Evolutionary conservation across 1,140 invertebrate species (phyloP).

Genomic region (Mamestra configurata): DNA sequence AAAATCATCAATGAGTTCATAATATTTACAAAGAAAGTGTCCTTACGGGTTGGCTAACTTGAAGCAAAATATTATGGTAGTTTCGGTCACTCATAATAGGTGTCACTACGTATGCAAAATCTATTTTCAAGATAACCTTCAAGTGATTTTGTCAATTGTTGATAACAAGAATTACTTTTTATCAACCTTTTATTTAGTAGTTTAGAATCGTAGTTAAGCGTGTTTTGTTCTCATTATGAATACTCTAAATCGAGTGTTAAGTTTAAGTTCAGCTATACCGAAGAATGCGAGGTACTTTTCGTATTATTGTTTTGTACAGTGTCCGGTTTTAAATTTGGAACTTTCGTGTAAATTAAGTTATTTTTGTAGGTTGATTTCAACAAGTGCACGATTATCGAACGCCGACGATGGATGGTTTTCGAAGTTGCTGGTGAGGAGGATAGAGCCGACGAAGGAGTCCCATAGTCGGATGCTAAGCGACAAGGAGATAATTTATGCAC

Average conservation of each 20-base stretch:
- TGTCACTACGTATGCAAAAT: constrained; percentile 71
- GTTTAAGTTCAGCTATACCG: constrained; percentile 71
- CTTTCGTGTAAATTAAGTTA: constrained; percentile 58
- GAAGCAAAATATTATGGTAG: constrained; percentile 28
- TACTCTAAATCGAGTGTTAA: constrained; percentile 75
- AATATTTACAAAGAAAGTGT: constrained; percentile 31
- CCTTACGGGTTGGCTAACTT: neutral
- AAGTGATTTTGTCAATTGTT: constrained; percentile 83
- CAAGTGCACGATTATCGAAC: constrained; percentile 80
- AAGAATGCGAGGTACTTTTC: constrained; percentile 80
- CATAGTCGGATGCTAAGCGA: constrained; percentile 98
- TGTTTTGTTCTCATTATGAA: constrained; percentile 61
- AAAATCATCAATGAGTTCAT: constrained; percentile 28
- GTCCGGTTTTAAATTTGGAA: constrained; percentile 67
- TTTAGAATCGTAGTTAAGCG: constrained; percentile 49
- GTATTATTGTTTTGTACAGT: constrained; percentile 51
- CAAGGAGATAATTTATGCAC: constrained; percentile 97
- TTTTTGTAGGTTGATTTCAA: constrained; percentile 80
- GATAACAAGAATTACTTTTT: constrained; percentile 57
- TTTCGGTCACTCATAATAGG: constrained; percentile 70
- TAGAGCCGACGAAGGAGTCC: constrained; percentile 98
- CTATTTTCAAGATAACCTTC: constrained; percentile 86
- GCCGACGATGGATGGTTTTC: constrained; percentile 95
- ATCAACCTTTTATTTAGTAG: constrained; percentile 51
- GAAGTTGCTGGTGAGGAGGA: constrained; percentile 95